phyloP scores from a whole-genome alignment of 2,113 vertebrate species.

The Apistogramma diplotaenia region DNA sequence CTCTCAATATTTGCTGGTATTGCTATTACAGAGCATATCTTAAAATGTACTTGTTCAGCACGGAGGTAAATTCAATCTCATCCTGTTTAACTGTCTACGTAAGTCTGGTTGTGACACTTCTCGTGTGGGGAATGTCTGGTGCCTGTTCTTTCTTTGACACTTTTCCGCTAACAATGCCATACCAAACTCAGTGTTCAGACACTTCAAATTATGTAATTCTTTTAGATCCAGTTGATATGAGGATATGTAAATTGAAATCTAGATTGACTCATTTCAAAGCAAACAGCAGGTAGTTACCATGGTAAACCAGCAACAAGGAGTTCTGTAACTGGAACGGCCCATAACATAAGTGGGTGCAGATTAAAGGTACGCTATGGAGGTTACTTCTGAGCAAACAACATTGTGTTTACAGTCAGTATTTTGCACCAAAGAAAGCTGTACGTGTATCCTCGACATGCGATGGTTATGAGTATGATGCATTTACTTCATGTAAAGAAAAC shows the following conservation, averaged over 20 bases:
- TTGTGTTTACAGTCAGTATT: constrained; percentile 1
- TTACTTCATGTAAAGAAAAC: not conserved
- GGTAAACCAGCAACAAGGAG: not conserved
- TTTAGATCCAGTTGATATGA: not conserved
- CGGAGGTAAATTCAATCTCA: not conserved
- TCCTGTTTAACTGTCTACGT: not conserved
- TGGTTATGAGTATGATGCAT: not conserved
- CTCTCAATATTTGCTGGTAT: constrained; percentile 36
- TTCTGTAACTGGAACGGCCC: not conserved
- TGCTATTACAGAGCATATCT: constrained; percentile 46
- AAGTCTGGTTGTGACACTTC: not conserved
- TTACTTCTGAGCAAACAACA: not conserved
- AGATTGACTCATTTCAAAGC: not conserved
- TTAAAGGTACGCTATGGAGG: not conserved
- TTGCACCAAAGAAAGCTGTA: not conserved
- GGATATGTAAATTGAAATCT: not conserved
- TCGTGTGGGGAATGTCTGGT: constrained; percentile 42
- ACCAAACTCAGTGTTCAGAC: constrained; percentile 24
- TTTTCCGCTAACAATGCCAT: constrained; percentile 7
- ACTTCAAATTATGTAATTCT: not conserved
- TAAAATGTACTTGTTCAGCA: constrained; percentile 8
- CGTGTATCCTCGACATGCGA: not conserved
- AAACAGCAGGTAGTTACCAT: not conserved
- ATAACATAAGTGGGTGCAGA: not conserved
- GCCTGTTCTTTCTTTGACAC: constrained; percentile 40